phyloP scores from a whole-genome alignment of 2,797 vertebrate genomes.

The Phoeniculus purpureus region DNA sequence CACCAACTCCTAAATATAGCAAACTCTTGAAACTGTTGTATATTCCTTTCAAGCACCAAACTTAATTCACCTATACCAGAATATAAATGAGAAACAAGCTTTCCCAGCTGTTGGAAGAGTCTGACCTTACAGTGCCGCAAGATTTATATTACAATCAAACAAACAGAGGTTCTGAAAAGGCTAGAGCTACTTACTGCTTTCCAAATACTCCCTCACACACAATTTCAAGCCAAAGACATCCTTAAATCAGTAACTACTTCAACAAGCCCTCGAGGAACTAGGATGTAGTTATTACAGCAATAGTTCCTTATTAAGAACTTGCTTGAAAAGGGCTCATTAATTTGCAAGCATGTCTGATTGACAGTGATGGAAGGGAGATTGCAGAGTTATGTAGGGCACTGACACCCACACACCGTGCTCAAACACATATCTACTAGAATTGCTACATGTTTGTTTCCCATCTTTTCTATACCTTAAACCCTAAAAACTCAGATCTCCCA shows the following conservation, averaged over 20 bases:
- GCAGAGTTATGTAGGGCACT: not conserved
- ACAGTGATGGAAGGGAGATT: not conserved
- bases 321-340: conserved; percentile 4
- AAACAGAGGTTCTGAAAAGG: conserved; percentile 25
- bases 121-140: conserved; percentile 20
- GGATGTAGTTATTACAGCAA: conserved; percentile 20
- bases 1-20: not conserved
- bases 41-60: conserved; percentile 11
- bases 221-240: conserved; percentile 13
- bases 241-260: conserved; percentile 45
- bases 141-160: conserved; percentile 36
- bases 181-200: conserved; percentile 19
- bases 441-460: not conserved
- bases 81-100: not conserved
- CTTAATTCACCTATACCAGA: not conserved
- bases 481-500: not conserved
- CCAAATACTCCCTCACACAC: not conserved
- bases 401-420: not conserved
- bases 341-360: conserved; percentile 19
- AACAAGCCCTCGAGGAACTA: conserved; percentile 6
- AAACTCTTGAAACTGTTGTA: not conserved
- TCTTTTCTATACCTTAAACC: not conserved
- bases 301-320: conserved; percentile 44
- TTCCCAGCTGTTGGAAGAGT: not conserved
- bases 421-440: not conserved